Conservation (phyloP, 2,797 vertebrate genomes). For the Smutsia gigantea region DNA sequence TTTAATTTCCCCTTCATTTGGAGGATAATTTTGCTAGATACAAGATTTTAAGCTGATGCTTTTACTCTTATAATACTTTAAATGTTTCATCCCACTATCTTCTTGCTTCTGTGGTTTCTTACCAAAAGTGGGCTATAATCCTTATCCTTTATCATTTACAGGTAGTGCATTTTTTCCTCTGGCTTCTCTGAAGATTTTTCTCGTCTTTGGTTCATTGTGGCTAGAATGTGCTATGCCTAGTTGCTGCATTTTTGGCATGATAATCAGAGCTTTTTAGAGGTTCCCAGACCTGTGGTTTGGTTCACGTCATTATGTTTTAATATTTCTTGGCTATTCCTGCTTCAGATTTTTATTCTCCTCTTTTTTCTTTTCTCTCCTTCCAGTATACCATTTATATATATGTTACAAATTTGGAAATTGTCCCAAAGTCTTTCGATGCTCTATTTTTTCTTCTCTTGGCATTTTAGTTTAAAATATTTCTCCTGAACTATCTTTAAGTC, state of each 20-base stretch:
- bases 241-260: background rate
- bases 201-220: background rate
- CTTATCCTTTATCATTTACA: background rate
- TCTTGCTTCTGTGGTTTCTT: background rate
- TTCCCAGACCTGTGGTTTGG: background rate
- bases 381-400: background rate
- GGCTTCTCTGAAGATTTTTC: background rate
- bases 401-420: background rate
- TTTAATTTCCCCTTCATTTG: background rate
- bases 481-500: background rate
- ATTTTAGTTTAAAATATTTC: background rate
- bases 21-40: background rate
- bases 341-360: background rate
- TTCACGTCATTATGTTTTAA: background rate
- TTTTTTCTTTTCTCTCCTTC: background rate
- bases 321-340: background rate
- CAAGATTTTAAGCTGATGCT: background rate
- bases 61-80: conserved; percentile 18
- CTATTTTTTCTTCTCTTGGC: background rate
- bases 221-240: background rate
- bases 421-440: background rate
- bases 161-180: background rate
- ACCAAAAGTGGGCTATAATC: background rate
- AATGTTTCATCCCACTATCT: background rate
- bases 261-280: background rate